Base-by-base conservation (phyloP, 2,113 vertebrate species). In the Porphyrio hochstetteri region DNA sequence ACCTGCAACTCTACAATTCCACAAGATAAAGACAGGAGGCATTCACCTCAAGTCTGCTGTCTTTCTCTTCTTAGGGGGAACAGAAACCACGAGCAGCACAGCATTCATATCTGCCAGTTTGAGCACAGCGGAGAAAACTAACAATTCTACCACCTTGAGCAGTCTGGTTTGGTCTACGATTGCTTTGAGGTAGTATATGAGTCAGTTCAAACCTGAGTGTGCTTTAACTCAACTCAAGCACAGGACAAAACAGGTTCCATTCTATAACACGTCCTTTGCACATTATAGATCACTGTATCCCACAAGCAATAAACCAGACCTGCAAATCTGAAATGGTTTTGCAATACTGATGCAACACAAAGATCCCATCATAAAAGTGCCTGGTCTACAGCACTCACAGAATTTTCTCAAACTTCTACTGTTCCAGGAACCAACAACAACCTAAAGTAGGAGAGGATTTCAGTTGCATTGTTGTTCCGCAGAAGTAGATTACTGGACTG, bases 281-380 rank as follows among this genome's bases (percentile, higher is more conserved):
- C 14, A 21, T 16, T 33, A 7, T 4, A 57, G 31, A 28, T 64
- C 25, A 71, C 27, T 35, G 9, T 56, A 52, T 21, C 14, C 16
- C 20, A n/a, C 9, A 85, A 91, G 61, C 92, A 93, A 90, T n/a
- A 65, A 87, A 87, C 13, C 50, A 88, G 84, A 88, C 10, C 8
- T 65, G 36, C 61, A 88, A 72, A 82, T 61, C 8, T 59, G 25
- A 48, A 91, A 69, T 61, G 15, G 57, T 35, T 69, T 57, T 65
- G 92, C 28, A 95, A 88, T 35, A 77, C 31, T 31, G 31, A 85
- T 70, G 40, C 40, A 89, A 82, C 3, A 35, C 40, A 69, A 60
- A 76, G 46, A 28, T 23, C 8, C 8, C 56, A 86, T 92, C 35
- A 74, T 72, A 85, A 79, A 78, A 52, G 5, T 14, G 4, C 9